These are phyloP conservation scores for Apamea sordens DNA, from an alignment of 2,888 invertebrate species.

Conservation along the genomic window DNA sequence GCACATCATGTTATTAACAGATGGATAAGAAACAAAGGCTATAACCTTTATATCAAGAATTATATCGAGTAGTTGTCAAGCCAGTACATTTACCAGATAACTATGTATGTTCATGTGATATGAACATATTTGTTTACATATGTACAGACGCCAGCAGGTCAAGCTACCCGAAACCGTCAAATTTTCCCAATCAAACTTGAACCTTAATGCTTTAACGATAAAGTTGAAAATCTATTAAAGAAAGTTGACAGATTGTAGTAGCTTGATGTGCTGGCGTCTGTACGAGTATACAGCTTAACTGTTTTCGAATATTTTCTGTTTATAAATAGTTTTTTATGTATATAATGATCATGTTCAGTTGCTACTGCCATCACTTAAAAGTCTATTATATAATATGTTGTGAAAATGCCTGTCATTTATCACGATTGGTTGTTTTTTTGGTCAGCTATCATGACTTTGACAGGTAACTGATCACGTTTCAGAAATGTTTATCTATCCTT, in stretches of 20 bases:
- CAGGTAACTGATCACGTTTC: background rate
- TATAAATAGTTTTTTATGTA: conserved; percentile 4
- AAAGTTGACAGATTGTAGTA: too few relatives aligned
- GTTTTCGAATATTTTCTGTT: conserved; percentile 35
- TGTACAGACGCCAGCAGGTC: too few relatives aligned
- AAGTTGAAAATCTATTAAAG: too few relatives aligned
- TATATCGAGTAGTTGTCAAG: conserved; percentile 13
- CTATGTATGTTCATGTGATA: conserved; percentile 4
- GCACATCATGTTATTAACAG: conserved; percentile 9
- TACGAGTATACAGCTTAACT: conserved; percentile 4
- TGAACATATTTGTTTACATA: conserved; percentile 30
- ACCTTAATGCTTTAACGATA: too few relatives aligned
- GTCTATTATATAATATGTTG: background rate
- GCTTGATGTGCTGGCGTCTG: too few relatives aligned
- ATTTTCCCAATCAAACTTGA: too few relatives aligned
- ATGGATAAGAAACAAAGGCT: conserved; percentile 30
- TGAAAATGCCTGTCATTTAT: background rate
- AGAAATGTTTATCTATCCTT: background rate
- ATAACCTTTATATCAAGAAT: conserved; percentile 11
- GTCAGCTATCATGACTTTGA: background rate
- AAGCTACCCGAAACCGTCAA: too few relatives aligned
- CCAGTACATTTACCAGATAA: conserved; percentile 20
- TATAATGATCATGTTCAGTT: background rate
- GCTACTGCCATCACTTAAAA: background rate
- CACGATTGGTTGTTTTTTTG: background rate